Conservation (phyloP, 1,140 invertebrate genomes). For the Zaprionus camerounensis region DNA sequence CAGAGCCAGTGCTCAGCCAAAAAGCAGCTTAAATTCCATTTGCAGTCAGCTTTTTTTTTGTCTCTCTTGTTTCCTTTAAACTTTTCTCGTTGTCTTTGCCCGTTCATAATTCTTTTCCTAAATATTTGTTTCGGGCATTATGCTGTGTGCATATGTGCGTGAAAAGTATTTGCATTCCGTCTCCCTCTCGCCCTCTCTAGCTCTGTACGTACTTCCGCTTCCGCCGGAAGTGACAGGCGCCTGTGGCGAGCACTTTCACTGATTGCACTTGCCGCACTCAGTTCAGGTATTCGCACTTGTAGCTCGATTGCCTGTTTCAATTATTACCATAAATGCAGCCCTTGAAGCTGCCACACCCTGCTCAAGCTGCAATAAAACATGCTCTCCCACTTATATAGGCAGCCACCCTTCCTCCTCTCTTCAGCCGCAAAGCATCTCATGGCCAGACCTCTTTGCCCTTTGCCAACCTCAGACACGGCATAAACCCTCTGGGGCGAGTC, state of each 20-base stretch:
- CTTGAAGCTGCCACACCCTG: slow-evolving; percentile 31
- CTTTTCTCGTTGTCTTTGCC: slow-evolving; percentile 44
- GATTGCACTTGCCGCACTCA: slow-evolving; percentile 48
- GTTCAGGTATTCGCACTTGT: slow-evolving; percentile 25
- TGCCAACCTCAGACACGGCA: not conserved
- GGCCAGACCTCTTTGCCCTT: not conserved
- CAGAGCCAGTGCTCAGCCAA: slow-evolving; percentile 1
- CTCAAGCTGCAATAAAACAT: slow-evolving; percentile 51
- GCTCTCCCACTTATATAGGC: not conserved
- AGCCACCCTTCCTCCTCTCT: not conserved
- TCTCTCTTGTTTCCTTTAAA: slow-evolving; percentile 20
- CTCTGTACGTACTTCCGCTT: slow-evolving; percentile 60
- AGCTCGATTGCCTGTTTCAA: slow-evolving; percentile 58
- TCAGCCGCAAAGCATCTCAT: too few species aligned
- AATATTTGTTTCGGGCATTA: slow-evolving; percentile 67
- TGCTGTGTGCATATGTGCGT: slow-evolving; percentile 76
- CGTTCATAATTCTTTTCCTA: slow-evolving; percentile 68
- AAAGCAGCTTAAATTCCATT: slow-evolving; percentile 72
- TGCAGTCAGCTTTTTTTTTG: slow-evolving; percentile 39
- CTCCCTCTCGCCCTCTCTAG: not conserved
- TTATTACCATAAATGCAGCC: slow-evolving; percentile 59
- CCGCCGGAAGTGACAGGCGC: slow-evolving; percentile 68
- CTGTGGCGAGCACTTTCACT: slow-evolving; percentile 68
- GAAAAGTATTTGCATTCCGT: slow-evolving; percentile 50
- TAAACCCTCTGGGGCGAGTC: not conserved